Conservation (phyloP, 92 coral and sea anemone species). For the Paragorgia papillata region DNA sequence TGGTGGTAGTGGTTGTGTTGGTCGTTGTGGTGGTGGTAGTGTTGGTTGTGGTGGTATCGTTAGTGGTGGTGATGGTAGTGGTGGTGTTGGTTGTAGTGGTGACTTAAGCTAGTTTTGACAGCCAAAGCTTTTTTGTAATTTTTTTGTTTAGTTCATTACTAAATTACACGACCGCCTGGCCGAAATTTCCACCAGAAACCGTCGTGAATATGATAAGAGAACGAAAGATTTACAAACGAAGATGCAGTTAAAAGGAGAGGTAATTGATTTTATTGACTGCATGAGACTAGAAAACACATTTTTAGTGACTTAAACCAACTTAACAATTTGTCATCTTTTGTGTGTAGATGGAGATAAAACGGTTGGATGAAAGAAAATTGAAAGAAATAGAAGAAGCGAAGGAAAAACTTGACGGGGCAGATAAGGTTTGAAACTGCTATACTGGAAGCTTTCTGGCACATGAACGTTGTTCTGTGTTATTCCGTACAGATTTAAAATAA, state of each 20-base stretch:
- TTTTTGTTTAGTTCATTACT: constrained; percentile 68
- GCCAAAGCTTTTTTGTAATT: too few species aligned
- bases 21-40: too few species aligned
- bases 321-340: too few species aligned
- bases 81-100: too few species aligned
- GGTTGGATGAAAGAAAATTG: constrained; percentile 59
- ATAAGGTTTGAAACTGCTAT: constrained; percentile 30
- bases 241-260: constrained; percentile 69
- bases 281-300: too few species aligned
- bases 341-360: constrained; percentile 22
- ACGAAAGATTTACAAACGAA: constrained; percentile 62
- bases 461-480: too few species aligned
- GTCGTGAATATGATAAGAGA: constrained; percentile 72
- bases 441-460: background rate
- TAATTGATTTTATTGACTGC: constrained; percentile 8
- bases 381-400: constrained; percentile 80
- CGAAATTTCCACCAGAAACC: constrained; percentile 67
- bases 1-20: too few species aligned
- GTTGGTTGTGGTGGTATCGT: too few species aligned
- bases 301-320: too few species aligned
- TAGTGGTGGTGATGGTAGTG: too few species aligned
- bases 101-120: too few species aligned
- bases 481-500: too few species aligned
- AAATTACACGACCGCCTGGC: constrained; percentile 70
- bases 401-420: constrained; percentile 72